Conservation (phyloP, 92 coral and sea anemone genomes). For the Diadumene lineata region DNA sequence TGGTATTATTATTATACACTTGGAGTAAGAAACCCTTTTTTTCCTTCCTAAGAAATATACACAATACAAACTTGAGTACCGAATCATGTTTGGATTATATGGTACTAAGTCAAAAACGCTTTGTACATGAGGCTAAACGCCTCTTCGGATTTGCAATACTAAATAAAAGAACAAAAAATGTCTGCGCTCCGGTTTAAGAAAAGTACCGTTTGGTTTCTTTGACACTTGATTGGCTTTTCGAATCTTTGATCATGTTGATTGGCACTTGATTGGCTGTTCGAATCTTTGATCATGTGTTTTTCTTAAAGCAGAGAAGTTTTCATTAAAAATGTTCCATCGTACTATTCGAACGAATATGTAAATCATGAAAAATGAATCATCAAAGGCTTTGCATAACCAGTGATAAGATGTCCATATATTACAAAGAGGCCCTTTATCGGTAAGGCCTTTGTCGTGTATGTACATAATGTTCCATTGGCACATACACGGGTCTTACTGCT, state of each 20-base stretch:
- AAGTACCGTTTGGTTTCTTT: conserved; percentile 8
- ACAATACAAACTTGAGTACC: conserved; percentile 37
- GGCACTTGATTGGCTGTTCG: neutral
- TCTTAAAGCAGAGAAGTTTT: conserved; percentile 1
- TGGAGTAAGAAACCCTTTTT: conserved; percentile 37
- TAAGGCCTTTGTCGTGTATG: conserved; percentile 42
- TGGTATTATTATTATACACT: conserved; percentile 23
- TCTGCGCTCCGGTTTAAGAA: conserved; percentile 15
- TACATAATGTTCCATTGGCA: conserved; percentile 46
- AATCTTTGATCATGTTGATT: no score
- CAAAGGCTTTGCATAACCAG: conserved; percentile 14
- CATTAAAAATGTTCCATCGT: conserved; percentile 3
- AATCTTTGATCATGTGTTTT: conserved; percentile 5
- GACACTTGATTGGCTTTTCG: neutral
- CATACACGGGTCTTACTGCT: conserved; percentile 25
- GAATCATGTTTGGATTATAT: neutral
- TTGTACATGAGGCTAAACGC: conserved; percentile 15
- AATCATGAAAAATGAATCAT: neutral
- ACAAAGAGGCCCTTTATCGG: conserved; percentile 33
- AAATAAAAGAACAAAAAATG: conserved; percentile 11
- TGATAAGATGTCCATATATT: conserved; percentile 29
- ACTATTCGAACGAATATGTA: conserved; percentile 23
- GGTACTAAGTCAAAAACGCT: conserved; percentile 27
- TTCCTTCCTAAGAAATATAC: conserved; percentile 42
- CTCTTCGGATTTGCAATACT: conserved; percentile 9